Evolutionary conservation across 2,797 vertebrate species (phyloP), one percentile per base, ranked within the genome.

Genomic region (Bradypus variegatus): DNA sequence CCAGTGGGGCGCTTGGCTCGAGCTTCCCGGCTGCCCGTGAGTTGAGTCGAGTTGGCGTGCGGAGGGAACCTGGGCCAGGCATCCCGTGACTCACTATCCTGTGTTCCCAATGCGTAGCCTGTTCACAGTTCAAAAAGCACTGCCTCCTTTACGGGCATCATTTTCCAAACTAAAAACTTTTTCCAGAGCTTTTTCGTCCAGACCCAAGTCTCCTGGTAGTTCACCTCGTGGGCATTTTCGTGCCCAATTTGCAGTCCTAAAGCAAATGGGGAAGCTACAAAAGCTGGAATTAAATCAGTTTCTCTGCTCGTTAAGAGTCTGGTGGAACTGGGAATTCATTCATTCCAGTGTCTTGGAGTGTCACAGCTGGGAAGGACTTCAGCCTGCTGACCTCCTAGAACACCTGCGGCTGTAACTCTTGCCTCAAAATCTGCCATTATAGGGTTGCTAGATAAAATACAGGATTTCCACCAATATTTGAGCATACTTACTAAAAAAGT

Each of bases 21-120:
- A 1, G 45, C 27, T 76, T 0, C 0, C 6, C 2, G 10, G 53
- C 79, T 67, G 78, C 45, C 82, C 60, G 89, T 90, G 93, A 82
- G 73, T 45, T 53, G 88, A 36, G 92, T 33, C 2, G 79, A 16
- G 31, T 60, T 60, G 50, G 65, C 53, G 64, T 62, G 58, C 78
- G 12, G 8, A 3, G 3, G 6, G 93, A 55, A 2, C 4, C 14
- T 0, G 0, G 10, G 55, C 48, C 86, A 19, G 11, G 12, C 7
- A 3, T 41, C 67, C 78, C 48, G 75, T 92, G 93, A 95, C 83
- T 95, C 85, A 60, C 80, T 15, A 58, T 33, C 84, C 38, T 3
- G 1, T 0, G 80, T 41, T 45, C 70, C 90, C 95, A 89, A 36
- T 90, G 77, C 81, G 19, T 36, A 36, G 14, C 45, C 67, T 0